A percentile compares a stretch with the other conserved stretches of the same genome.
Conservation (phyloP, 2,888 invertebrate species). For the Tachina grossa region DNA sequence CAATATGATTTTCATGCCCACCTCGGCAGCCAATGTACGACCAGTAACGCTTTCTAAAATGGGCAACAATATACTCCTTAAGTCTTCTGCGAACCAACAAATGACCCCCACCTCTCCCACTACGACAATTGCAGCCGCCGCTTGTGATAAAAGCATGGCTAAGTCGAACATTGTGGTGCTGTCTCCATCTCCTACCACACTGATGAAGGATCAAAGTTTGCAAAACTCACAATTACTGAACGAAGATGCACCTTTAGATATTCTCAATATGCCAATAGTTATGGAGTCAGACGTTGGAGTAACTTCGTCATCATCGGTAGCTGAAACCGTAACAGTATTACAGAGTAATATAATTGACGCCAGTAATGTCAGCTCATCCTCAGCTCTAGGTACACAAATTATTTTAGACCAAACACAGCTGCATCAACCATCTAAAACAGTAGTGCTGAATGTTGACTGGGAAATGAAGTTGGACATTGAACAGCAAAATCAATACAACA, state of each 20-base stretch:
- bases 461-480: conserved; percentile 85
- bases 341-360: conserved; percentile 71
- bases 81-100: conserved; percentile 61
- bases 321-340: conserved; percentile 64
- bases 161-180: conserved; percentile 79
- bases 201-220: conserved; percentile 42
- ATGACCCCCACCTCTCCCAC: conserved; percentile 57
- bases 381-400: conserved; percentile 46
- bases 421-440: conserved; percentile 68
- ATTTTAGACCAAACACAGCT: conserved; percentile 57
- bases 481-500: conserved; percentile 59
- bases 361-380: conserved; percentile 63
- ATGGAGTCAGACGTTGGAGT: conserved; percentile 77
- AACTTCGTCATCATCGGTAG: conserved; percentile 44
- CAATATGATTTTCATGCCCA: conserved; percentile 81
- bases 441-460: conserved; percentile 84
- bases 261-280: conserved; percentile 81
- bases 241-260: conserved; percentile 85
- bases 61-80: conserved; percentile 65
- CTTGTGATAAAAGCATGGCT: conserved; percentile 66
- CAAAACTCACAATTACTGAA: conserved; percentile 82
- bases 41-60: conserved; percentile 71
- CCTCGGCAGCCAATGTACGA: conserved; percentile 69
- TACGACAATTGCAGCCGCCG: conserved; percentile 70
- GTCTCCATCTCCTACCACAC: conserved; percentile 69